Base-by-base conservation (phyloP, 2,797 vertebrate species). In the Myripristis murdjan region DNA sequence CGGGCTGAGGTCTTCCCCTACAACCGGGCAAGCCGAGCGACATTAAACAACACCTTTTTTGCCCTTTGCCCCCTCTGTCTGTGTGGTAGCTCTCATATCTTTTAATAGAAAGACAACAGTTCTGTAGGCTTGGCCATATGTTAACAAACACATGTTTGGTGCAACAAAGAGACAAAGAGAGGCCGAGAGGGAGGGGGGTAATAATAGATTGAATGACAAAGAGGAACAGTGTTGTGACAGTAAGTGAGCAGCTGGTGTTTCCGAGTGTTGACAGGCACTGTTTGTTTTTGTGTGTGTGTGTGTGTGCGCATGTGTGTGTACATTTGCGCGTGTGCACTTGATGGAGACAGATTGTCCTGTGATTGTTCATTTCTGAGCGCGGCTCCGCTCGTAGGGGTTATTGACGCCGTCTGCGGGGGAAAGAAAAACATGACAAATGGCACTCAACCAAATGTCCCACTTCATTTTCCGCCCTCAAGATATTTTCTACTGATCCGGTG, bases 241-340 rank as follows among this genome's bases (percentile, higher is more conserved):
- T 68, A 44, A 11, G 20, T 75, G 84, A 93, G 86, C 92, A 93
- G 89, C 93, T 92, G 93, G 89, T 81, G 84, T 91, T 90, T 90
- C 87, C 84, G 60, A 79, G 77, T 86, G 77, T 84, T 89, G 92
- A 92, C 85, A 87, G 87, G 72, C 76, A 43, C 56, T 64, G 59
- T 54, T 28, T 10, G 41, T 66, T 28, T 70, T n/a, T 79, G 64
- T 75, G 59, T 47, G 48, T 9, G 59, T 28, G 70, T 23, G 63
- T 16, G n/a, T 70, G 52, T 64, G 46, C 77, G 26, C 43, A 56
- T 56, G 24, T 49, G 53, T 71, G 73, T 48, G 39, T 64, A 3
- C 4, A 10, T 43, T 67, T 75, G 54, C 31, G 62, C 10, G 58
- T 3, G 72, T 4, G 14, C 18, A 46, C 70, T 68, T 87, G 88